Base-by-base conservation (phyloP, 2,113 vertebrate genomes). In the Poicephalus meyeri region DNA sequence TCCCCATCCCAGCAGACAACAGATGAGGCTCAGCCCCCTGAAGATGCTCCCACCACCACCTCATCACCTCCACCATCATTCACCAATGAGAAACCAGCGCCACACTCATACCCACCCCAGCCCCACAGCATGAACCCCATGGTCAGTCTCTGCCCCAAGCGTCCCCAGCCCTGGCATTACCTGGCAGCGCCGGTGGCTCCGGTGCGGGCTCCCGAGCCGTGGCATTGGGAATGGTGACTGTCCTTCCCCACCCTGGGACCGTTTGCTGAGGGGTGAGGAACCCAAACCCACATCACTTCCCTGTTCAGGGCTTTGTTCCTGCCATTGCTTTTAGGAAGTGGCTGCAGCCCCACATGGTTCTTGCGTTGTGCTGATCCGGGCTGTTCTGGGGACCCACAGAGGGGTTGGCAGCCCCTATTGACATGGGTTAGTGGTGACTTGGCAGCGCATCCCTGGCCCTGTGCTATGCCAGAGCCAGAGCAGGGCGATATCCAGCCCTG, bases 261-360 rank as follows among this genome's bases (percentile, higher is more conserved):
- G 46, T 69, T 83, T 79, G 37, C 37, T 39, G 37, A 10, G 37
- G 29, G 31, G 87, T 14, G 37, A 39, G 55, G 14, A 85, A 29
- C 61, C 79, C 56, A 61, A 70, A 37, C 33, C 56, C 8, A 7
- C 91, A 74, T 6, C 81, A 95, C 96, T 95, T 96, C 96, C 96
- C 82, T 1, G 7, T 95, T 13, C 1, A 0, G 24, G 20, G 12
- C 20, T 31, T 41, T 17, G 86, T 47, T 58, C 39, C 9, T 31
- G 35, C 33, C 7, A 0, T 76, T 7, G 37, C 8, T 71, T 91
- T 82, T 74, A 70, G 82, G 93, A 93, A 96, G 86, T 79, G 50
- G 49, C 10, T 63, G 2, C 33, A 0, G 33, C 7, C 2, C 44
- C 82, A 66, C 70, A 55, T 78, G 2, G 24, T 44, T 56, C 50